Conservation (phyloP, 2,797 vertebrate species). For the Triplophysa bombifrons region DNA sequence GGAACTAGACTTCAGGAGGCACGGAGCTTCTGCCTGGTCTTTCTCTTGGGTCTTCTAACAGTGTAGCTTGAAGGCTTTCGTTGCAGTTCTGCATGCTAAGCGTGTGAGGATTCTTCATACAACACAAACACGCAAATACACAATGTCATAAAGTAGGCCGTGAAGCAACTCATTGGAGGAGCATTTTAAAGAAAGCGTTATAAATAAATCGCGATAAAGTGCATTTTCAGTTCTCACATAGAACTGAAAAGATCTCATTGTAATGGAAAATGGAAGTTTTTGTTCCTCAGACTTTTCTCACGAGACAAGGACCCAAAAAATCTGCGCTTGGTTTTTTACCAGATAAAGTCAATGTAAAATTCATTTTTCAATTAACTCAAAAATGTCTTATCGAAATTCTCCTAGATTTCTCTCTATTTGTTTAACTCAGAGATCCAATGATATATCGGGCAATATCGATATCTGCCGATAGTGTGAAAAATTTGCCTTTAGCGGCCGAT, state of each 20-base stretch:
- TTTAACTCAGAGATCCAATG: too few species aligned
- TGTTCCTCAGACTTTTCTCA: neutral
- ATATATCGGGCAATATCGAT: too few species aligned
- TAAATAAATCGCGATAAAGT: constrained; percentile 11
- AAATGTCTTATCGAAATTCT: neutral
- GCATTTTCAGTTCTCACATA: too few species aligned
- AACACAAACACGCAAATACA: constrained; percentile 26
- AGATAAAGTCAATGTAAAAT: neutral
- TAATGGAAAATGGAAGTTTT: neutral
- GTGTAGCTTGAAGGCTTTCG: constrained; percentile 42
- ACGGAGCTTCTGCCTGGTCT: constrained; percentile 33
- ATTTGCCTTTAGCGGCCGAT: too few species aligned
- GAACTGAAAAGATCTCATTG: neutral
- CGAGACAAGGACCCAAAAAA: neutral
- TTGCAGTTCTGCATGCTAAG: constrained; percentile 42
- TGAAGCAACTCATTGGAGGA: constrained; percentile 1
- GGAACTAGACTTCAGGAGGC: constrained; percentile 57
- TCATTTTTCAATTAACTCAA: neutral
- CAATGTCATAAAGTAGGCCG: constrained; percentile 46
- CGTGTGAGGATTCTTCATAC: constrained; percentile 7
- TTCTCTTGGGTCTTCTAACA: constrained; percentile 47
- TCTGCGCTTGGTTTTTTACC: neutral
- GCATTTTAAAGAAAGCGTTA: constrained; percentile 5
- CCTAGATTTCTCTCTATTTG: too few species aligned
- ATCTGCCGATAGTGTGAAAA: too few species aligned